These are phyloP conservation scores for Siniperca obscura DNA, from an alignment of 2,797 vertebrate genomes.

Conservation along the genomic window DNA sequence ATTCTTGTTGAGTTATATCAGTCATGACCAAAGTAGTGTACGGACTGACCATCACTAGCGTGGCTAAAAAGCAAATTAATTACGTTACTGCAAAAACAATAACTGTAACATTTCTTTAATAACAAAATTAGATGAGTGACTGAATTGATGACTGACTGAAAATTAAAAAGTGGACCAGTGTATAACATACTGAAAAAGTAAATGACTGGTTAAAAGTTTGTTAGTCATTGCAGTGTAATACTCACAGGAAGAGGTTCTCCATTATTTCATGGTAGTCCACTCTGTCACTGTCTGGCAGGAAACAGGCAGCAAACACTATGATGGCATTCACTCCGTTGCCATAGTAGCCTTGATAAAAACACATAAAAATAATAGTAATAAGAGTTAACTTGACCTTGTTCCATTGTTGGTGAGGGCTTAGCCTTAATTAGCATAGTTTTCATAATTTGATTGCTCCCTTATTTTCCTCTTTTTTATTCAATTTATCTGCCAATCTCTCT, in stretches of 20 bases:
- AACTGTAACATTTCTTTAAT: not conserved
- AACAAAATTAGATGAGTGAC: not conserved
- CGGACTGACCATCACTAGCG: not conserved
- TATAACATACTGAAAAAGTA: not conserved
- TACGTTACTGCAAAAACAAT: not conserved
- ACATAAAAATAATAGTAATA: conserved; percentile 44
- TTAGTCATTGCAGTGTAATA: conserved; percentile 15
- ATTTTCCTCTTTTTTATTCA: conserved; percentile 47
- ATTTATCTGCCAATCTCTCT: conserved; percentile 52
- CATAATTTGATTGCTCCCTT: conserved; percentile 46
- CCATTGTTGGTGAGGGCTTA: conserved; percentile 29
- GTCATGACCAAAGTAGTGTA: not conserved
- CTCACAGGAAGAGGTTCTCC: conserved; percentile 99
- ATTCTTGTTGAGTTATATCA: not conserved
- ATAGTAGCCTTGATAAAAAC: conserved; percentile 91
- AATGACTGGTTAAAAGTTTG: not conserved
- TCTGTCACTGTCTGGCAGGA: conserved; percentile 95
- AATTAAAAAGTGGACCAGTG: not conserved
- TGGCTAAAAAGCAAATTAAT: not conserved
- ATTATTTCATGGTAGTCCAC: conserved; percentile 98
- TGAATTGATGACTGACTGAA: not conserved
- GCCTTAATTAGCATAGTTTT: conserved; percentile 41
- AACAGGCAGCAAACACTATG: conserved; percentile 98
- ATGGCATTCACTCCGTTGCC: conserved; percentile 95
- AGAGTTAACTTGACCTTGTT: conserved; percentile 35